Evolutionary conservation across 2,797 vertebrate species (phyloP).

Genomic region (Gallinago solitaria): DNA sequence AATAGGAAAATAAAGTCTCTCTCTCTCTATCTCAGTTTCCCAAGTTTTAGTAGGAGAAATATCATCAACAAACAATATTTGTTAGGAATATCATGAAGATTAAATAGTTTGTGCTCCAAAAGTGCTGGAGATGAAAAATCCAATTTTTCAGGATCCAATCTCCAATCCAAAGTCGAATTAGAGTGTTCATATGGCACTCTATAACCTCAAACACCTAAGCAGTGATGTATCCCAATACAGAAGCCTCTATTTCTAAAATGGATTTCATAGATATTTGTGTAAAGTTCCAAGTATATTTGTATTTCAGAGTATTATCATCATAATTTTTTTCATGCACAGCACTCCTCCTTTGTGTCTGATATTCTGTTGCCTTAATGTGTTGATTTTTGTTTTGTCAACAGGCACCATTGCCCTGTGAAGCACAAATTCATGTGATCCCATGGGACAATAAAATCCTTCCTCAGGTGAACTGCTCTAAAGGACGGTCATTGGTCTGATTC

Average conservation of each 20-base stretch:
- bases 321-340: neutral
- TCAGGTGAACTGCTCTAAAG: slow-evolving; percentile 33
- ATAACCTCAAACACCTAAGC: neutral
- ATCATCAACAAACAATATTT: neutral
- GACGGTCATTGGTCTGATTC: neutral
- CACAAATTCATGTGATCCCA: neutral
- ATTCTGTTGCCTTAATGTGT: neutral
- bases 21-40: neutral
- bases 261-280: neutral
- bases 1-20: neutral
- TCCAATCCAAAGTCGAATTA: neutral
- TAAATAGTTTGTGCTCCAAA: neutral
- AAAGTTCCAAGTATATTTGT: neutral
- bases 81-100: neutral
- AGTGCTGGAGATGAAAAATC: neutral
- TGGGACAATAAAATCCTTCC: neutral
- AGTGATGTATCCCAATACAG: neutral
- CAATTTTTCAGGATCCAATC: neutral
- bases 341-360: neutral
- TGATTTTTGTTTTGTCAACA: slow-evolving; percentile 14
- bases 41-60: neutral
- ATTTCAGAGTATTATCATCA: neutral
- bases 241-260: neutral
- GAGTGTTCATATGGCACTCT: neutral
- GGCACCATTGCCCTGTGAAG: slow-evolving; percentile 18